Conservation (phyloP, 2,797 vertebrate species). For the Sebastes goodei region DNA sequence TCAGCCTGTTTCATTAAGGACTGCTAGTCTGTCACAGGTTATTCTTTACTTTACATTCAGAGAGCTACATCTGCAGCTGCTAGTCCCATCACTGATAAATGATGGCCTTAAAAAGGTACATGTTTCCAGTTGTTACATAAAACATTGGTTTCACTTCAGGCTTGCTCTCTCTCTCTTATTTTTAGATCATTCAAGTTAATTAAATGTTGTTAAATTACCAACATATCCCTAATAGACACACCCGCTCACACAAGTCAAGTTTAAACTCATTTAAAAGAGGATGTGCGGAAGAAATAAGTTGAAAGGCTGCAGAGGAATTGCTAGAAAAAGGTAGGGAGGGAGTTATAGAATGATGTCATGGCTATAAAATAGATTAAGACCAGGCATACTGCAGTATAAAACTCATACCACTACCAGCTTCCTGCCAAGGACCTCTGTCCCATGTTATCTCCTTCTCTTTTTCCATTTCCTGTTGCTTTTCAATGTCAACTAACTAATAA, state of each 20-base stretch:
- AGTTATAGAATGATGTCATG: neutral
- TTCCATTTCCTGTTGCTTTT: constrained; percentile 1
- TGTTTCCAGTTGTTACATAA: no score
- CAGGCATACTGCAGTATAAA: neutral
- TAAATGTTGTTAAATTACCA: neutral
- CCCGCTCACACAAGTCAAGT: neutral
- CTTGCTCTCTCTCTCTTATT: neutral
- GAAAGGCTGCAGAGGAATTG: neutral
- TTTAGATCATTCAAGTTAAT: neutral
- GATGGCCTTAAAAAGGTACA: neutral
- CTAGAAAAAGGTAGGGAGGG: neutral
- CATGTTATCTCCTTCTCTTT: neutral
- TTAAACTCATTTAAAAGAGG: neutral
- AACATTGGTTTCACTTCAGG: neutral
- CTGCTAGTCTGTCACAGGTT: neutral
- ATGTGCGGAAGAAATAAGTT: neutral
- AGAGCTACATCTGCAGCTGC: neutral
- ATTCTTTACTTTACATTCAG: neutral
- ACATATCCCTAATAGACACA: neutral
- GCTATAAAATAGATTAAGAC: neutral
- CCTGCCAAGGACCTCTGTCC: neutral
- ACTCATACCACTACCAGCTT: neutral
- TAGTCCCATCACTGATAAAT: neutral
- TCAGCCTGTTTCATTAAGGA: neutral
- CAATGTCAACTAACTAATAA: neutral